phyloP scores from a whole-genome alignment of 1,140 invertebrate genomes.

The Cardiocondyla obscurior region DNA sequence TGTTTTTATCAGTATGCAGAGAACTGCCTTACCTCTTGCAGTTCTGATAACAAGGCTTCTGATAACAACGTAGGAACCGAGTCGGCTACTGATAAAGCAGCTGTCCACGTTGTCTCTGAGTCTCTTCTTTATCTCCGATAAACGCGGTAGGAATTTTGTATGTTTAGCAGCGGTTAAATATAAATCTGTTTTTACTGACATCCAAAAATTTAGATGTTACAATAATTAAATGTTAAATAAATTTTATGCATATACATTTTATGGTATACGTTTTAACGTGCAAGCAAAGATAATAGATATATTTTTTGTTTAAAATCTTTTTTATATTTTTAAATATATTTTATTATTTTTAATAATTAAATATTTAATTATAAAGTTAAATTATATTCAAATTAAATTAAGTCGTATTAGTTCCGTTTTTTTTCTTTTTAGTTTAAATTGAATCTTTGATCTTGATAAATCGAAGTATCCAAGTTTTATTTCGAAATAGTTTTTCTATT shows the following conservation, averaged over 20 bases:
- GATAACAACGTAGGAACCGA: neutral
- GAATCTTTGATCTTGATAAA: neutral
- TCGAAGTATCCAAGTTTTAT: too few species aligned
- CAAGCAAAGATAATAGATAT: neutral
- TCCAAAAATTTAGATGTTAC: neutral
- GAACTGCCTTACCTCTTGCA: slow-evolving; percentile 15
- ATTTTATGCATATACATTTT: neutral
- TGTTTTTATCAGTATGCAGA: neutral
- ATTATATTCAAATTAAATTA: neutral
- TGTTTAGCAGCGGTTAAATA: neutral
- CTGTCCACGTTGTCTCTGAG: neutral
- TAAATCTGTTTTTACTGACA: neutral
- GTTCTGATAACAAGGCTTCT: neutral
- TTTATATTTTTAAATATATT: neutral
- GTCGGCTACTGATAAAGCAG: neutral
- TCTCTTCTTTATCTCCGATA: neutral
- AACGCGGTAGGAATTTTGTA: neutral
- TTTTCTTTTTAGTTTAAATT: too few species aligned
- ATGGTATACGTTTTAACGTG: neutral
- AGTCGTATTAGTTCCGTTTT: too few species aligned
- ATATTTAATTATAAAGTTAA: neutral
- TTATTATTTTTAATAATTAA: neutral
- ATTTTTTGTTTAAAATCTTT: neutral
- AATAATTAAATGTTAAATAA: too few species aligned
- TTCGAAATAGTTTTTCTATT: too few species aligned